Evolutionary conservation across 2,888 invertebrate genomes (phyloP).

Genomic region (Agrotis clavis): DNA sequence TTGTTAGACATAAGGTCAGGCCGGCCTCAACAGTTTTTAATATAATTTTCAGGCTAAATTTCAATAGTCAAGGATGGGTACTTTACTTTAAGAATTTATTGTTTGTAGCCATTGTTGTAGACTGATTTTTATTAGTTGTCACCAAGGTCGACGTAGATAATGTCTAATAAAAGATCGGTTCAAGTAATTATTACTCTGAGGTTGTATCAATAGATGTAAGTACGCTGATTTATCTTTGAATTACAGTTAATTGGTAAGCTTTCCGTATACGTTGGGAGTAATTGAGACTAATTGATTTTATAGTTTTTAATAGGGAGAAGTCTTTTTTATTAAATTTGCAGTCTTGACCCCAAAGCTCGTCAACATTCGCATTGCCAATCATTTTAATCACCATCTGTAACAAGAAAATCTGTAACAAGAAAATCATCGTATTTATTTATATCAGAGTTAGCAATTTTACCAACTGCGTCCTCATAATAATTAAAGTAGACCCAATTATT

Average conservation of each 20-base stretch:
- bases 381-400: background rate
- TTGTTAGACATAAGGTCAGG: constrained; percentile 56
- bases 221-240: constrained; percentile 33
- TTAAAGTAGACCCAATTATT: background rate
- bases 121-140: constrained; percentile 47
- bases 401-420: background rate
- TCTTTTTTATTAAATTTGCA: constrained; percentile 16
- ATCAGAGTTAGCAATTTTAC: background rate
- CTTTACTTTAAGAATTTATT: constrained; percentile 38
- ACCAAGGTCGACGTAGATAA: constrained; percentile 46
- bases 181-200: constrained; percentile 45
- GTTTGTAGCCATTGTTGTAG: constrained; percentile 44
- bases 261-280: constrained; percentile 34
- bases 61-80: constrained; percentile 64
- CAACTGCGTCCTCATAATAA: accelerated
- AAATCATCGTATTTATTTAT: background rate
- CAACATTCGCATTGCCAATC: background rate
- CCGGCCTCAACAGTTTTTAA: constrained; percentile 60
- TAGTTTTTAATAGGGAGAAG: constrained; percentile 12
- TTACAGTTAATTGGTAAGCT: constrained; percentile 43
- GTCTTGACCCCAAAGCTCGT: background rate
- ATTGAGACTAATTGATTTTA: constrained; percentile 35
- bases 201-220: constrained; percentile 47
- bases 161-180: constrained; percentile 28
- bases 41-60: constrained; percentile 54